Evolutionary conservation across 1,140 invertebrate species (phyloP).

Genomic region (Aporrectodea caliginosa): DNA sequence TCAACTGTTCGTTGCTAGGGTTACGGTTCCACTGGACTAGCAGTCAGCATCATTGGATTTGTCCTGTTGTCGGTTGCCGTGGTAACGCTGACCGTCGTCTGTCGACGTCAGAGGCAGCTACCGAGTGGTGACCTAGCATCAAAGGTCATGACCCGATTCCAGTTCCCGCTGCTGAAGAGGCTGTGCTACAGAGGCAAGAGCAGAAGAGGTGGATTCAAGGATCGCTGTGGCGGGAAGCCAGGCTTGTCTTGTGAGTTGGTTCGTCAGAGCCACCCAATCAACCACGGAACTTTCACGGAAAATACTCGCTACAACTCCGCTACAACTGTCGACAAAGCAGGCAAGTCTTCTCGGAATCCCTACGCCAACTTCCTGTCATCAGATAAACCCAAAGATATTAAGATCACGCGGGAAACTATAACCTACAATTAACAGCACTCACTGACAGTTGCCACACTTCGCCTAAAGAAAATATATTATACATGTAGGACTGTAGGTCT

Average conservation of each 20-base stretch:
- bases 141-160: neutral
- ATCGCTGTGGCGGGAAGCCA: no score
- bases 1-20: no score
- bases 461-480: no score
- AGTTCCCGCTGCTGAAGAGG: neutral
- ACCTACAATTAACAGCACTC: no score
- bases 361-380: no score
- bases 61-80: neutral
- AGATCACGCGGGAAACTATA: no score
- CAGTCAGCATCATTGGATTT: neutral
- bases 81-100: neutral
- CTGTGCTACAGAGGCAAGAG: neutral
- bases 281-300: neutral
- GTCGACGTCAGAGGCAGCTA: neutral
- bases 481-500: no score
- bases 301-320: neutral
- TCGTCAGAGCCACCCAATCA: neutral
- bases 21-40: neutral
- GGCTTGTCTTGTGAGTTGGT: neutral
- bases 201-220: no score
- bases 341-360: no score
- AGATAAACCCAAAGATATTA: no score
- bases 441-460: no score
- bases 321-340: neutral
- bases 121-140: neutral